Conservation (phyloP, 2,113 vertebrate genomes). For the Struthidea cinerea region DNA sequence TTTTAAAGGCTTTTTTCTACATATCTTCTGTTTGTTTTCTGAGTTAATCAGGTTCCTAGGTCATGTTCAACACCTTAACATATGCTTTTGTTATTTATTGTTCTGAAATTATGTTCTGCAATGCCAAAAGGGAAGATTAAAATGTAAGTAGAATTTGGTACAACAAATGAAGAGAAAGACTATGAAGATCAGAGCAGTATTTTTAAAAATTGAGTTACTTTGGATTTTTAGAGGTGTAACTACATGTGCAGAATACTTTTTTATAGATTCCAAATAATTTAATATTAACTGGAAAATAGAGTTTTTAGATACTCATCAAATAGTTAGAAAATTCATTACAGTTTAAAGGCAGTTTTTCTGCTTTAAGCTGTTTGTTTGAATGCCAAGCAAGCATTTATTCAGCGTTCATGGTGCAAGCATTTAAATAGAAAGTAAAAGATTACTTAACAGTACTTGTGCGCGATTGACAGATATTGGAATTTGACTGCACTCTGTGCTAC, state of each 20-base stretch:
- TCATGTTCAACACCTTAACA: background rate
- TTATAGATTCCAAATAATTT: background rate
- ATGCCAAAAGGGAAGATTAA: background rate
- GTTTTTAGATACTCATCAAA: background rate
- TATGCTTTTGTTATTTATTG: background rate
- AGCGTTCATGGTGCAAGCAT: background rate
- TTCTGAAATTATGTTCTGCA: background rate
- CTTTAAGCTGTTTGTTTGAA: background rate
- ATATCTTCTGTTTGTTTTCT: background rate
- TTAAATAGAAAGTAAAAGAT: background rate
- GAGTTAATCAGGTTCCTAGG: background rate
- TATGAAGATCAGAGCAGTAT: background rate
- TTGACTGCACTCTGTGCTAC: background rate
- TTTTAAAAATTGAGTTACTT: background rate
- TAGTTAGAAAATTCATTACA: background rate
- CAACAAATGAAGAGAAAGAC: background rate
- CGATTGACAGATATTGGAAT: background rate
- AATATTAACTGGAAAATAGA: background rate
- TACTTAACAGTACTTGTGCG: background rate
- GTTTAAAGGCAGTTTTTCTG: background rate
- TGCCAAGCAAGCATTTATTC: background rate
- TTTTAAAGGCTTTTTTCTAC: background rate
- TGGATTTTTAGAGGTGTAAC: background rate
- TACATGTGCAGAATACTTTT: background rate
- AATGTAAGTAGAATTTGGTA: background rate